Percentiles rank a stretch among this genome's conserved stretches.
These are phyloP conservation scores for Carassius carassius DNA, from an alignment of 2,113 vertebrate genomes.

Conservation along the genomic window DNA sequence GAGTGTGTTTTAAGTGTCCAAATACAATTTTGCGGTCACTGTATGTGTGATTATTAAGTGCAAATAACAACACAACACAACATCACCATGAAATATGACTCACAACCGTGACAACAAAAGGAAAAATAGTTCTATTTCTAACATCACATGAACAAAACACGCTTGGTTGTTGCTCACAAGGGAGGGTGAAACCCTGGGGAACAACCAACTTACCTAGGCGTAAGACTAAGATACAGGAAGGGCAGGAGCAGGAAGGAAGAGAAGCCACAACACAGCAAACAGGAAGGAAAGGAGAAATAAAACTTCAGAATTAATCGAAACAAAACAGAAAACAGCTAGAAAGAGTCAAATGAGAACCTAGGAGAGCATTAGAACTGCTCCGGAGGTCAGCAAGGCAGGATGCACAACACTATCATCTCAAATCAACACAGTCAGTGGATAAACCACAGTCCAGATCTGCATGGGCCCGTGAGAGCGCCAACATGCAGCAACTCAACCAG, in stretches of 20 bases:
- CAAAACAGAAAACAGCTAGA: conserved; percentile 5
- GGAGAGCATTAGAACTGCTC: conserved; percentile 35
- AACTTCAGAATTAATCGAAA: conserved; percentile 7
- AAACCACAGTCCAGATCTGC: conserved; percentile 59
- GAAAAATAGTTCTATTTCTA: background rate
- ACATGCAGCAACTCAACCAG: conserved; percentile 69
- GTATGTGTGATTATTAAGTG: background rate
- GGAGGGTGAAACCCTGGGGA: background rate
- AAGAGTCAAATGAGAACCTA: conserved; percentile 2
- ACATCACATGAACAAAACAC: background rate
- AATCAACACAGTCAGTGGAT: conserved; percentile 28
- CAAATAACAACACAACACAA: background rate
- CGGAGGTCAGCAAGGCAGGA: conserved; percentile 66
- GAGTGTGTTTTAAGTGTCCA: background rate
- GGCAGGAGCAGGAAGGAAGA: conserved; percentile 56
- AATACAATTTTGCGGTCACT: background rate
- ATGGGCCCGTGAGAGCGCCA: conserved; percentile 59
- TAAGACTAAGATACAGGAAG: conserved; percentile 78
- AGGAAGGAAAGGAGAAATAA: conserved; percentile 49
- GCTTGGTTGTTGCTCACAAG: conserved; percentile 11
- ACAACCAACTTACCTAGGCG: conserved; percentile 81
- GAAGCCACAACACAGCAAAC: conserved; percentile 61
- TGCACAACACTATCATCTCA: conserved; percentile 59
- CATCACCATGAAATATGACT: conserved; percentile 5
- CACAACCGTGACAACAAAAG: background rate